phyloP scores from a whole-genome alignment of 1,140 invertebrate genomes.

The Eurosta solidaginis region DNA sequence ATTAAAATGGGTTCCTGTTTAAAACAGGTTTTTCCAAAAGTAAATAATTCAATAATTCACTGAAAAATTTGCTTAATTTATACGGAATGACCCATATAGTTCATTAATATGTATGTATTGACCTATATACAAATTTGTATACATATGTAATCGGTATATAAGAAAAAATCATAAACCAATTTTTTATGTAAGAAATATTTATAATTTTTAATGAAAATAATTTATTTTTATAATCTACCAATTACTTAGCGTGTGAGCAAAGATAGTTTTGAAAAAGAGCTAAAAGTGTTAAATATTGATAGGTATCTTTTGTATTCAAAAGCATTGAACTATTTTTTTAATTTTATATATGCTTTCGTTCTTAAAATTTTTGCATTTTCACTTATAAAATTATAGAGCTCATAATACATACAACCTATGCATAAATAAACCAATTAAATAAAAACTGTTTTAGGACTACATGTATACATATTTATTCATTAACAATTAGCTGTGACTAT shows the following conservation, averaged over 20 bases:
- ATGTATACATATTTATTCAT: slow-evolving; percentile 1
- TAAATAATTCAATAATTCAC: too few species aligned
- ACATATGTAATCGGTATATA: neutral
- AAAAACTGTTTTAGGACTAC: neutral
- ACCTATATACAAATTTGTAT: neutral
- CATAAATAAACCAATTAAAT: too few species aligned
- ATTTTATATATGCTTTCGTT: neutral
- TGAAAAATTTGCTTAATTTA: too few species aligned
- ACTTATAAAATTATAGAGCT: neutral
- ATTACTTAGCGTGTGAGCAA: neutral
- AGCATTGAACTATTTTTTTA: neutral
- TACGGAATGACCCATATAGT: too few species aligned
- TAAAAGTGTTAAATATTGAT: neutral
- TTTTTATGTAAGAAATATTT: slow-evolving; percentile 19
- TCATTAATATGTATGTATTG: too few species aligned
- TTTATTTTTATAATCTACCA: neutral
- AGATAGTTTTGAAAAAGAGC: neutral
- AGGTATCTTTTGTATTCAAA: neutral
- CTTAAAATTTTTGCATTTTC: neutral
- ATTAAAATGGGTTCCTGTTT: too few species aligned
- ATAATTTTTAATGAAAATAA: slow-evolving; percentile 15
- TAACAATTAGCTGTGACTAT: slow-evolving; percentile 27
- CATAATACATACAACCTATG: too few species aligned
- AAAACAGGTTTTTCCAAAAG: too few species aligned
- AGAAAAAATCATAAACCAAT: neutral